Evolutionary conservation across 2,888 invertebrate species (phyloP).

Genomic region (Beris morrisii): DNA sequence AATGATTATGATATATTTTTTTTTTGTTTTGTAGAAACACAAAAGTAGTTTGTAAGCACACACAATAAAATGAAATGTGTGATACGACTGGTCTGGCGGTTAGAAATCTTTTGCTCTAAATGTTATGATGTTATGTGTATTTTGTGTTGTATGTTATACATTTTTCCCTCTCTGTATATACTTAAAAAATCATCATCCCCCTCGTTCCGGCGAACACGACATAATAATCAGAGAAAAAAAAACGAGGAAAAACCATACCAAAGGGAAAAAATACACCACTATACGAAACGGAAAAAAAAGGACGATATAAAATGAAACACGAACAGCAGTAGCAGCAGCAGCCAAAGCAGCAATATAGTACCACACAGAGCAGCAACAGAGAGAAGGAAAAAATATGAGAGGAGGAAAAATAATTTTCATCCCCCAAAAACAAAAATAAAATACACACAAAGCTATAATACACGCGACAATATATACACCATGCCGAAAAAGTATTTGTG

Average conservation of each 20-base stretch:
- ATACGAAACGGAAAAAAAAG: conserved; percentile 28
- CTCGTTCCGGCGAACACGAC: conserved; percentile 29
- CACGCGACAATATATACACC: too few relatives aligned
- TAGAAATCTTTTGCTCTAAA: conserved; percentile 49
- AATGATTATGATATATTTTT: conserved; percentile 5
- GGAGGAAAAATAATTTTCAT: conserved; percentile 31
- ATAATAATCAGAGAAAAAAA: conserved; percentile 30
- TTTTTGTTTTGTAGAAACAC: conserved; percentile 30
- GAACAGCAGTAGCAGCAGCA: conserved; percentile 8
- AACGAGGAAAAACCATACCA: conserved; percentile 24
- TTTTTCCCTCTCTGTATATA: conserved; percentile 37
- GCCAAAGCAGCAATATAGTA: conserved; percentile 14
- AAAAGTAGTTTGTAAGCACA: conserved; percentile 35
- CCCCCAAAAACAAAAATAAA: conserved; percentile 29
- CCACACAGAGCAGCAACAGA: conserved; percentile 1
- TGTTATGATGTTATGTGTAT: conserved; percentile 47
- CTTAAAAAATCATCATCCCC: conserved; percentile 35
- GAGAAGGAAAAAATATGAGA: conserved; percentile 25
- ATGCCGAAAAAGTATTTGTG: conserved; percentile 27
- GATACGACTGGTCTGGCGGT: conserved; percentile 47
- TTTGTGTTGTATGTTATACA: conserved; percentile 41
- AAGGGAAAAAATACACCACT: conserved; percentile 32
- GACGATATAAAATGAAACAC: conserved; percentile 26
- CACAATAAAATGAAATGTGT: conserved; percentile 41
- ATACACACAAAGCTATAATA: conserved; percentile 22